These are phyloP conservation scores for Clostera curtula DNA, from an alignment of 2,888 invertebrate genomes.

Conservation along the genomic window DNA sequence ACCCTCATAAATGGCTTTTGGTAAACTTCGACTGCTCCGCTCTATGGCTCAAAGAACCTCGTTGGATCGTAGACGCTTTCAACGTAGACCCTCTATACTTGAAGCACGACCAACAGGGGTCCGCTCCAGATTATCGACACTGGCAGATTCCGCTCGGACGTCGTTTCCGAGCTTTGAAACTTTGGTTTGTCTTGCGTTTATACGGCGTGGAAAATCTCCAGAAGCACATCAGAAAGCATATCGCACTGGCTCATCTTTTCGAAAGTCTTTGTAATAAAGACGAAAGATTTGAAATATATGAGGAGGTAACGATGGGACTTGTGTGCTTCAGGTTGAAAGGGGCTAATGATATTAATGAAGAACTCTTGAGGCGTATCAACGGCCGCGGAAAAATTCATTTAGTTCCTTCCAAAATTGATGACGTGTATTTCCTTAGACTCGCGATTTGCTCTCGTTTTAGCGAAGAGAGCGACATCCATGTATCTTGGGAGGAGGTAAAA, in stretches of 20 bases:
- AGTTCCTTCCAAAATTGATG: conserved; percentile 91
- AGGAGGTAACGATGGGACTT: conserved; percentile 93
- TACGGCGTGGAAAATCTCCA: conserved; percentile 93
- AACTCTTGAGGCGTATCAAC: conserved; percentile 87
- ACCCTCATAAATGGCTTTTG: conserved; percentile 99
- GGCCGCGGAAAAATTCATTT: conserved; percentile 93
- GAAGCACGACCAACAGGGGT: conserved; percentile 93
- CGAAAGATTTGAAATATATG: conserved; percentile 89
- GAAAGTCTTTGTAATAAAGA: conserved; percentile 85
- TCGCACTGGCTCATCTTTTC: conserved; percentile 90
- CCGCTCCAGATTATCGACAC: conserved; percentile 95
- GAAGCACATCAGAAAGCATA: conserved; percentile 88
- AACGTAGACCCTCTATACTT: conserved; percentile 98
- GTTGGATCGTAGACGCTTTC: conserved; percentile 94
- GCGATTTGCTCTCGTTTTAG: conserved; percentile 92
- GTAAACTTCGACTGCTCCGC: conserved; percentile 99
- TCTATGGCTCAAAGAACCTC: conserved; percentile 95
- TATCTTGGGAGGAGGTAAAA: conserved; percentile 91
- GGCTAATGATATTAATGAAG: conserved; percentile 87
- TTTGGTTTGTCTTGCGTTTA: conserved; percentile 95
- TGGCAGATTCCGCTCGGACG: conserved; percentile 98
- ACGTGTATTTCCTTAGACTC: conserved; percentile 89
- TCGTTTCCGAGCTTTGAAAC: conserved; percentile 92
- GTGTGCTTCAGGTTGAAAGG: conserved; percentile 97
- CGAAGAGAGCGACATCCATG: conserved; percentile 85